Evolutionary conservation across 2,888 invertebrate species (phyloP).

Genomic region (Margaritifera margaritifera): DNA sequence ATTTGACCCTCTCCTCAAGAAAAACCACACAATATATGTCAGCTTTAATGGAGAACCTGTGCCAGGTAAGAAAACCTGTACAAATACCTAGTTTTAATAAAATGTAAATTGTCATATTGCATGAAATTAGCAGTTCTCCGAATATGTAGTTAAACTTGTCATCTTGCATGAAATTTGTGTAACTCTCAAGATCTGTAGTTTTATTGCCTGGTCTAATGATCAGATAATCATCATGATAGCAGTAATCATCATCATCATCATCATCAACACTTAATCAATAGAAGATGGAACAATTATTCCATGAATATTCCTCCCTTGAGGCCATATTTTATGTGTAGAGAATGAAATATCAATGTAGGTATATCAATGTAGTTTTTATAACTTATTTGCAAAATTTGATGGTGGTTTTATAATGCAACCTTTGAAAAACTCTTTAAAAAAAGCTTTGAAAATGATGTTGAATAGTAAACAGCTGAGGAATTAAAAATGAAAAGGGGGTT

Average conservation of each 20-base stretch:
- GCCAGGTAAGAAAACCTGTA: constrained; percentile 68
- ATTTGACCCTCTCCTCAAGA: constrained; percentile 89
- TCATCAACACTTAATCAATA: no score
- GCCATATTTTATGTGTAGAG: background rate
- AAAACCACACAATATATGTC: constrained; percentile 90
- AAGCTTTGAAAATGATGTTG: no score
- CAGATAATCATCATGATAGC: no score
- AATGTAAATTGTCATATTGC: background rate
- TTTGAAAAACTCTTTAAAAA: no score
- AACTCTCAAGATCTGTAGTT: no score
- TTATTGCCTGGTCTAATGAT: no score
- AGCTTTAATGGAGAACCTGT: constrained; percentile 77
- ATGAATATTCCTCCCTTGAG: background rate
- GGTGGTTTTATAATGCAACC: no score
- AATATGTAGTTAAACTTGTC: no score
- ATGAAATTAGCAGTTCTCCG: background rate
- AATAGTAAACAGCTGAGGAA: no score
- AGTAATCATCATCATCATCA: no score
- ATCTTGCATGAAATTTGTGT: no score
- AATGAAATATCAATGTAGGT: background rate
- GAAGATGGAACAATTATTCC: background rate
- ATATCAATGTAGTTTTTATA: background rate
- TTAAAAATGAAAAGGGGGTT: no score
- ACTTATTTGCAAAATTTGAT: background rate
- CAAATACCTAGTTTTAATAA: constrained; percentile 41